Evolutionary conservation across 2,888 invertebrate genomes (phyloP), one percentile per base, ranked within the genome.

Genomic region (Scaptodrosophila latifasciaeformis): DNA sequence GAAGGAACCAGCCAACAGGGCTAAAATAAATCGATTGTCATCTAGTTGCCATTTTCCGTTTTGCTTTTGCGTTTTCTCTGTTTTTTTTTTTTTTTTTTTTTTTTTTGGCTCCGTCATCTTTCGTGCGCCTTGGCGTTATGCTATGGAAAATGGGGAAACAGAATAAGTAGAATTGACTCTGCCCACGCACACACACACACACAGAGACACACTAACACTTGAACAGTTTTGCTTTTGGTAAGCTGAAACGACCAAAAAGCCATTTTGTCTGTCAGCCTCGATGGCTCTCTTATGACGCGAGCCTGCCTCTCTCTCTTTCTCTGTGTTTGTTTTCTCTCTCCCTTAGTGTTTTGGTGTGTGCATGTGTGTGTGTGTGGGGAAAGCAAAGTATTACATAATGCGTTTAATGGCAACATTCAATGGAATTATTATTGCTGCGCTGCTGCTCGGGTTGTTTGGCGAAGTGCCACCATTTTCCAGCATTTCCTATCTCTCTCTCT

Each of bases 1-100:
- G 10, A 12, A 31, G 15, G 15, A 34, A 34, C 5, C 34, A 34
- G 34, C 34, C 34, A 34, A 34, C 34, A 34, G 12, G 34, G 40
- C 40, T 40, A 40, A 40, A 40, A 40, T 40, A 40, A 40, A 40
- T 40, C 40, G 40, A 40, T 40, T 40, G 40, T 40, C 40, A 40
- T 40, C 40, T 40, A 40, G 40, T 40, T 40, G 40, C 40, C 40
- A 40, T 40, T 40, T 40, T 40, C 40, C 40, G 37, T 37, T 17
- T 37, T 37, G 37, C 37, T 37, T 37, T 10, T 15, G 37, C 37
- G 17, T 17, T 37, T 17, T 9, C 27, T 5, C 10, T 31, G 4
- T 12, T 10, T 3, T 5, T n/a, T 31, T 12, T 31, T 7, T 12
- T 10, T 3, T 5, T n/a, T 31, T 31, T 7, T 31, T 4, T 10